phyloP scores from a whole-genome alignment of 2,888 invertebrate genomes.

The Pilophorus perplexus region DNA sequence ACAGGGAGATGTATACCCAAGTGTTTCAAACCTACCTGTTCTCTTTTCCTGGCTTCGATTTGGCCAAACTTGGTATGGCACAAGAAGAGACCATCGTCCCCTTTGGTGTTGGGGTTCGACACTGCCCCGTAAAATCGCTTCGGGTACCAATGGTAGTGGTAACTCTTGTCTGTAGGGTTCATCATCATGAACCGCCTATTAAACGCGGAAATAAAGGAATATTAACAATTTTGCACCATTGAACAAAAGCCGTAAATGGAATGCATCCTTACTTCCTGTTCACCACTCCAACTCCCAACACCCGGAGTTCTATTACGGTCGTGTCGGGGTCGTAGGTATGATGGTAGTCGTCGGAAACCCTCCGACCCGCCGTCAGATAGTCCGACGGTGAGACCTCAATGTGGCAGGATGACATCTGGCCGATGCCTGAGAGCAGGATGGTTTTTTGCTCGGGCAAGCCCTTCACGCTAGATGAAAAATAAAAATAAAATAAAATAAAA shows the following conservation, averaged over 20 bases:
- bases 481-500: neutral
- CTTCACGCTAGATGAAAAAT: constrained; percentile 13
- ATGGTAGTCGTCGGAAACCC: neutral
- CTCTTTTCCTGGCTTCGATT: neutral
- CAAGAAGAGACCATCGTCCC: neutral
- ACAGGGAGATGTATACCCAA: too few relatives aligned
- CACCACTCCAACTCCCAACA: constrained; percentile 12
- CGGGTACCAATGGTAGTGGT: constrained; percentile 15
- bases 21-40: constrained; percentile 11
- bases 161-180: constrained; percentile 14
- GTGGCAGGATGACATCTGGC: constrained; percentile 30
- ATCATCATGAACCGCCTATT: constrained; percentile 20
- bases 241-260: neutral
- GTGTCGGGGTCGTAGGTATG: neutral
- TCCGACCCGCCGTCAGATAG: constrained; percentile 28
- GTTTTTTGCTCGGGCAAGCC: neutral
- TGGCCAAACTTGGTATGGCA: constrained; percentile 25
- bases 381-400: constrained; percentile 23
- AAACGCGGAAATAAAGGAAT: neutral
- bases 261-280: constrained; percentile 16
- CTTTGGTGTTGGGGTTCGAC: neutral
- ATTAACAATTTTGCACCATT: neutral
- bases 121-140: neutral
- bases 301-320: constrained; percentile 27
- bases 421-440: constrained; percentile 4